These are phyloP conservation scores for Ammodytes dubius DNA, from an alignment of 2,113 vertebrate species.

Conservation along the genomic window DNA sequence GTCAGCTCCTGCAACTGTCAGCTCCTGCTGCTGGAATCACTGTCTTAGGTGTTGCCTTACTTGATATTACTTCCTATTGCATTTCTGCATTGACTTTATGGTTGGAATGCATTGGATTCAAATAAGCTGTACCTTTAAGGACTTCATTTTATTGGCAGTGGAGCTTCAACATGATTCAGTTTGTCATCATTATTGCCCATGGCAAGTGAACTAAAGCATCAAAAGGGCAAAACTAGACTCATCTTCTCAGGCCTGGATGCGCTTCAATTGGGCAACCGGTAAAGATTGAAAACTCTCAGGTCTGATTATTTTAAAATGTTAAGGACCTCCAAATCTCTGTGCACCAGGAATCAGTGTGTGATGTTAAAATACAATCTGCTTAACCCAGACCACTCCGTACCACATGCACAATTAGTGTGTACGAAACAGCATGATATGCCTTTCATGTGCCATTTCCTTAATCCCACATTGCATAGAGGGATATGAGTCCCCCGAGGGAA, in stretches of 20 bases:
- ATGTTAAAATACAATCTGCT: constrained; percentile 78
- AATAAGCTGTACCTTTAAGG: constrained; percentile 39
- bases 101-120: constrained; percentile 2
- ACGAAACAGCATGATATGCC: constrained; percentile 78
- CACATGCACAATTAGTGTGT: constrained; percentile 80
- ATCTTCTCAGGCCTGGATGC: constrained; percentile 23
- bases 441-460: constrained; percentile 84
- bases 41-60: not conserved
- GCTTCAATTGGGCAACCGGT: constrained; percentile 29
- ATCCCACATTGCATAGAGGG: constrained; percentile 78
- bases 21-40: not conserved
- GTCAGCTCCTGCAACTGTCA: not conserved
- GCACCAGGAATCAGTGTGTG: constrained; percentile 50
- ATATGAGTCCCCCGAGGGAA: constrained; percentile 78
- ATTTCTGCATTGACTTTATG: not conserved
- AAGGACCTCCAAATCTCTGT: constrained; percentile 53
- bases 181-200: constrained; percentile 17
- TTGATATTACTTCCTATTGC: not conserved
- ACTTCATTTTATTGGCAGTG: not conserved
- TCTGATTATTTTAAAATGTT: constrained; percentile 52
- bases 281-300: constrained; percentile 40
- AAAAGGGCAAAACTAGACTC: constrained; percentile 25
- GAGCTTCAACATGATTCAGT: constrained; percentile 17
- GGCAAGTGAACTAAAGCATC: constrained; percentile 43
- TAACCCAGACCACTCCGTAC: constrained; percentile 70